Percentiles rank a stretch among this genome's conserved stretches.
Conservation (phyloP, 2,888 invertebrate species). For the Cephus pygmeus region DNA sequence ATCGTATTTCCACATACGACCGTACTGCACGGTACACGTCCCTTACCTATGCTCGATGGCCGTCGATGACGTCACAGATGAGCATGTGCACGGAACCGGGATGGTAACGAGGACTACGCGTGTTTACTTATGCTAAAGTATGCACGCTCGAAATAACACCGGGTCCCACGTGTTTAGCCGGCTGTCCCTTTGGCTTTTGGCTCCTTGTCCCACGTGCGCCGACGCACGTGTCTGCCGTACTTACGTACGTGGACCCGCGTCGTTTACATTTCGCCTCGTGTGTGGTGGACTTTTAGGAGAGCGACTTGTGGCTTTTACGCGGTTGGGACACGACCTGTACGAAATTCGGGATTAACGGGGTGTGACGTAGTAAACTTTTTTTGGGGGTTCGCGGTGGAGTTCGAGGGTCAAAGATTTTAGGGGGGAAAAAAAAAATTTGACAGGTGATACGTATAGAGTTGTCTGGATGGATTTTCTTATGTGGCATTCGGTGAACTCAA, state of each 20-base stretch:
- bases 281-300: neutral
- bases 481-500: too few relatives aligned
- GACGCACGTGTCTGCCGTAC: neutral
- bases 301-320: neutral
- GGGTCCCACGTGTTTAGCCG: conserved; percentile 26
- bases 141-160: conserved; percentile 33
- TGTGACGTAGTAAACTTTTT: too few relatives aligned
- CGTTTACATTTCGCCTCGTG: neutral
- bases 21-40: neutral
- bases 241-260: neutral
- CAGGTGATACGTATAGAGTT: too few relatives aligned
- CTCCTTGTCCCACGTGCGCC: neutral
- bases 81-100: conserved; percentile 17
- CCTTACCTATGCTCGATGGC: neutral
- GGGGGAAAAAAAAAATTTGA: too few relatives aligned
- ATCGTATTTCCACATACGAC: neutral
- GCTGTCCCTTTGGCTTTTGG: neutral
- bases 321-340: too few relatives aligned
- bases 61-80: conserved; percentile 40
- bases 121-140: conserved; percentile 39
- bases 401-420: too few relatives aligned
- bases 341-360: too few relatives aligned
- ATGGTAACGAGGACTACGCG: conserved; percentile 20
- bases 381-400: too few relatives aligned
- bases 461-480: too few relatives aligned